phyloP scores from a whole-genome alignment of 1,140 invertebrate genomes.

The Teleogryllus occipitalis region DNA sequence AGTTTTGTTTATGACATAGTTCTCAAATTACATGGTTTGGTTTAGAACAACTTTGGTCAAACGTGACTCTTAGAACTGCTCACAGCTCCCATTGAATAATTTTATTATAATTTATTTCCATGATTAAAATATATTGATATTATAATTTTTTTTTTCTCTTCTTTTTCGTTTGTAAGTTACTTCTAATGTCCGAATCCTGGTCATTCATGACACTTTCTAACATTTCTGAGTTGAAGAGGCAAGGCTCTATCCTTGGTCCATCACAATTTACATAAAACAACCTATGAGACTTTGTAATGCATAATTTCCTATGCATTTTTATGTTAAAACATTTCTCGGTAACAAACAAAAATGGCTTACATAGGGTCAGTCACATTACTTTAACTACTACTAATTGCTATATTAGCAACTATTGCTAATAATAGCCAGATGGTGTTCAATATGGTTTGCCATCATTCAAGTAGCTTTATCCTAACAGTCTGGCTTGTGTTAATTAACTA shows the following conservation, averaged over 20 bases:
- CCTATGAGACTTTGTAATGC: background rate
- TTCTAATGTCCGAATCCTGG: too few relatives aligned
- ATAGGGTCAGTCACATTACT: background rate
- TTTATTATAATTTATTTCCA: too few relatives aligned
- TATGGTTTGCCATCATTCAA: background rate
- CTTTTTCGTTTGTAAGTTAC: too few relatives aligned
- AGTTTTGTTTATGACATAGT: too few relatives aligned
- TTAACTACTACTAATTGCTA: background rate
- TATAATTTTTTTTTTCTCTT: too few relatives aligned
- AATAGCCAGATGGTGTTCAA: background rate
- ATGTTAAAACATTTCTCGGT: background rate
- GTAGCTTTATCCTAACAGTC: too few relatives aligned
- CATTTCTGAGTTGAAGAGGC: background rate
- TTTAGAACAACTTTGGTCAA: background rate
- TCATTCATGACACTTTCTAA: background rate
- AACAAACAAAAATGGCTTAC: background rate
- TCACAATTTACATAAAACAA: too few relatives aligned
- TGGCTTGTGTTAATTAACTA: too few relatives aligned
- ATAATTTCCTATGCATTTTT: background rate
- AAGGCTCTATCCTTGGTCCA: too few relatives aligned
- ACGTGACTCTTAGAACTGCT: background rate
- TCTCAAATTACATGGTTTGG: too few relatives aligned
- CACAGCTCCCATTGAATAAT: too few relatives aligned
- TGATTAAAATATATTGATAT: too few relatives aligned
- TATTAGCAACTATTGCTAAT: background rate